These are phyloP conservation scores for Pelodiscus sinensis DNA, from an alignment of 2,113 vertebrate species.

Conservation along the genomic window DNA sequence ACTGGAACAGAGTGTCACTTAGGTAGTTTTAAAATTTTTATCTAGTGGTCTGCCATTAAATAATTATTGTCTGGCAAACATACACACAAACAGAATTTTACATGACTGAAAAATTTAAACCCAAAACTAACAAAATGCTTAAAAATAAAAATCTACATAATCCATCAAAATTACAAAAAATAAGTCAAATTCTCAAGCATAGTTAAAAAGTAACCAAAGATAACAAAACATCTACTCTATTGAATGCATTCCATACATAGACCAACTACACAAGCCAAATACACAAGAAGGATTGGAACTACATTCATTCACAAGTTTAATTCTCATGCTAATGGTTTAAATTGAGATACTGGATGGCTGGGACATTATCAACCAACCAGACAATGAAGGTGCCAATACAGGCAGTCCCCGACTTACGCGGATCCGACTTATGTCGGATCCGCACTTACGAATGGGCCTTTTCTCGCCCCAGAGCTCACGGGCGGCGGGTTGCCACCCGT, in stretches of 20 bases:
- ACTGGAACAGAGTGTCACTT: not conserved
- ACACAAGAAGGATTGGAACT: too few species aligned
- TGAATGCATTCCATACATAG: conserved; percentile 21
- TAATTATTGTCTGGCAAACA: not conserved
- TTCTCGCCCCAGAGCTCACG: too few species aligned
- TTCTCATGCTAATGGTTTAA: too few species aligned
- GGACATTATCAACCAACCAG: too few species aligned
- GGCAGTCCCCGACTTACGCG: too few species aligned
- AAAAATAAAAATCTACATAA: not conserved
- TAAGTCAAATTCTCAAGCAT: not conserved
- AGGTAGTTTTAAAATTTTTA: not conserved
- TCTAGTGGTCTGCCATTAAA: not conserved
- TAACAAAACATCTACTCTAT: conserved; percentile 19
- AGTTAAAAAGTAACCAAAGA: conserved; percentile 53
- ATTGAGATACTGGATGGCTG: too few species aligned
- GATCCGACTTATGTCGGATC: too few species aligned
- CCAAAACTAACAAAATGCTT: not conserved
- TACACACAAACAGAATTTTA: not conserved
- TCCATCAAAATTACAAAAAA: not conserved
- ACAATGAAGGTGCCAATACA: too few species aligned
- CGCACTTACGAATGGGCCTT: too few species aligned
- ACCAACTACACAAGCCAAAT: too few species aligned
- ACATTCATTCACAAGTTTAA: too few species aligned
- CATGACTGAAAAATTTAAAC: not conserved
- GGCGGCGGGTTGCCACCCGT: too few species aligned